Conservation (phyloP, 1,140 invertebrate genomes). For the Limonius californicus region DNA sequence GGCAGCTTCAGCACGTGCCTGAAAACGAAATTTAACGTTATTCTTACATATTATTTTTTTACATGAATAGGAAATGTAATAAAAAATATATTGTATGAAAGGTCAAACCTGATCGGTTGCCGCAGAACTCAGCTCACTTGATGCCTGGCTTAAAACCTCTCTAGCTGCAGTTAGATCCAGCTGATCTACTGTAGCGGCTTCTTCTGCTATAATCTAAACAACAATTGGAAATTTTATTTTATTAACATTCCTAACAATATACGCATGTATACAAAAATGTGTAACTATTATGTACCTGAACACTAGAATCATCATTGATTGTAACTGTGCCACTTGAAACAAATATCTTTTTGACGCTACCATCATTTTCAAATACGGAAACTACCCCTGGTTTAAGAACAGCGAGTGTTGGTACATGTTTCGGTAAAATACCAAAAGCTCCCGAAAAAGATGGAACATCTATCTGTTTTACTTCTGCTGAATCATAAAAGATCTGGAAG, state of each 20-base stretch:
- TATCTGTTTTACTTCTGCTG: constrained; percentile 85
- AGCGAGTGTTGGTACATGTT: constrained; percentile 95
- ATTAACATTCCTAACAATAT: neutral
- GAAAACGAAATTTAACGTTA: constrained; percentile 32
- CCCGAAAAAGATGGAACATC: constrained; percentile 98
- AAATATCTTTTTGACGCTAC: constrained; percentile 82
- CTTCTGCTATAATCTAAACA: constrained; percentile 85
- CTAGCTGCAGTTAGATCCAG: constrained; percentile 78
- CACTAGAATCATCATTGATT: constrained; percentile 97
- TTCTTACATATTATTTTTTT: constrained; percentile 6
- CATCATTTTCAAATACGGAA: constrained; percentile 87
- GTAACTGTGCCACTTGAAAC: constrained; percentile 97
- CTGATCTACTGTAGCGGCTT: constrained; percentile 85
- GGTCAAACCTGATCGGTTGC: constrained; percentile 63
- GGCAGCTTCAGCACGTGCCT: constrained; percentile 87
- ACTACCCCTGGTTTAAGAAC: constrained; percentile 96
- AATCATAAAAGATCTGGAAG: constrained; percentile 84
- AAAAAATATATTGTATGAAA: constrained; percentile 8
- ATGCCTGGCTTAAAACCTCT: constrained; percentile 81
- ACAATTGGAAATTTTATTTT: too few species aligned
- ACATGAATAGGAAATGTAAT: too few species aligned
- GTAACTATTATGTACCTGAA: constrained; percentile 64
- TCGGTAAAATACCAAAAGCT: constrained; percentile 93
- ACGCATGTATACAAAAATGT: constrained; percentile 32
- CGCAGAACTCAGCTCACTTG: constrained; percentile 76